Percentiles rank a stretch among this genome's conserved stretches.
These are phyloP conservation scores for Pararge aegeria DNA, from an alignment of 1,140 invertebrate species.

Conservation along the genomic window DNA sequence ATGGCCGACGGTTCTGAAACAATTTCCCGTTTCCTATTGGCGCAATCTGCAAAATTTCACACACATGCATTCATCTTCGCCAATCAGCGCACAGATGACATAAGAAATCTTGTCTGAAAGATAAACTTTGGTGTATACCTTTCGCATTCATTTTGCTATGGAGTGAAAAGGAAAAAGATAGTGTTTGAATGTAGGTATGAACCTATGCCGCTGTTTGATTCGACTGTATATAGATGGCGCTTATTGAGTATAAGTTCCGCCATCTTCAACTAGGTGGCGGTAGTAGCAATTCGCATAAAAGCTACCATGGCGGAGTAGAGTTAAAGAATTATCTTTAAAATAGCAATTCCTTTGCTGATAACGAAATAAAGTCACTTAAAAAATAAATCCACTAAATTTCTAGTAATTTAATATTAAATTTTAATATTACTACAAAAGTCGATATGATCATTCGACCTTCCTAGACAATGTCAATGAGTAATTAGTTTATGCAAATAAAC, in stretches of 20 bases:
- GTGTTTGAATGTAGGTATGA: constrained; percentile 37
- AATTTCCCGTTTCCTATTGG: constrained; percentile 54
- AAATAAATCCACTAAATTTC: too few species aligned
- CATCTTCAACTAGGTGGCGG: constrained; percentile 33
- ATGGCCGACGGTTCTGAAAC: constrained; percentile 59
- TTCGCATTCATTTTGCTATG: constrained; percentile 45
- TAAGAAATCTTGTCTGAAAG: constrained; percentile 51
- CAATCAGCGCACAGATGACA: constrained; percentile 57
- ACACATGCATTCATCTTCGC: constrained; percentile 44
- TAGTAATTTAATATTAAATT: too few species aligned
- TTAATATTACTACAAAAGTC: too few species aligned
- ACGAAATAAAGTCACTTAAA: too few species aligned
- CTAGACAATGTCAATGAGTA: too few species aligned
- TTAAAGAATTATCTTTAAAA: too few species aligned
- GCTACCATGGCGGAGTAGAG: too few species aligned
- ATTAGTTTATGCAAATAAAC: too few species aligned
- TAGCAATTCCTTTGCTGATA: too few species aligned
- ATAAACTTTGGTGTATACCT: constrained; percentile 39
- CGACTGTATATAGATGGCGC: constrained; percentile 52
- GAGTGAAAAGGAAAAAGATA: constrained; percentile 46
- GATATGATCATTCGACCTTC: too few species aligned
- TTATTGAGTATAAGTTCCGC: constrained; percentile 39
- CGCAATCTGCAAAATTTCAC: constrained; percentile 44
- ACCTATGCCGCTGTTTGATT: constrained; percentile 22
- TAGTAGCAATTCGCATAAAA: neutral